Percentiles rank a stretch among this genome's conserved stretches.
Evolutionary conservation across 2,888 invertebrate genomes (phyloP).

Genomic region (Callinectes sapidus): DNA sequence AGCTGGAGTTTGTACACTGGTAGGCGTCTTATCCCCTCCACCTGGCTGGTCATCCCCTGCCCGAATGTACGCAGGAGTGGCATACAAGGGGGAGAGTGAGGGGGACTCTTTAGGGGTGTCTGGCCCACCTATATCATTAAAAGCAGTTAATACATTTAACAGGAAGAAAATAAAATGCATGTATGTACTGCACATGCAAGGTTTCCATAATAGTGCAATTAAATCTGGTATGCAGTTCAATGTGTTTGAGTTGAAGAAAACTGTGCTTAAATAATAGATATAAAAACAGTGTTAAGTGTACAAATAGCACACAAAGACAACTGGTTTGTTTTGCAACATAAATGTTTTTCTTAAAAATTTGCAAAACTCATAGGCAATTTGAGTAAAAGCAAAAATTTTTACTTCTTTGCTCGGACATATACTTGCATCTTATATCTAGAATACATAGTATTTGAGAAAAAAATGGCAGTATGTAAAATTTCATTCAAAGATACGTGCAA

Average conservation of each 20-base stretch:
- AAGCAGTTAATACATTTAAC: background rate
- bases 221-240: background rate
- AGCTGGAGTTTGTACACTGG: constrained; percentile 43
- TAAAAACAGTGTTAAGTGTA: background rate
- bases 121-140: constrained; percentile 50
- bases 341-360: background rate
- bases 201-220: background rate
- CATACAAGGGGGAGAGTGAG: constrained; percentile 64
- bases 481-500: background rate
- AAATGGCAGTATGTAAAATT: background rate
- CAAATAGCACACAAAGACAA: background rate
- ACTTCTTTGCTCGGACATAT: background rate
- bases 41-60: constrained; percentile 46
- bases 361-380: background rate
- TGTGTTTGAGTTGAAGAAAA: background rate
- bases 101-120: constrained; percentile 65
- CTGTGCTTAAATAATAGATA: background rate
- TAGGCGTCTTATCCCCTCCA: constrained; percentile 57
- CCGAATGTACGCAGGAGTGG: constrained; percentile 52
- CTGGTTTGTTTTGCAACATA: background rate
- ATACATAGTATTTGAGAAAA: background rate
- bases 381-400: background rate
- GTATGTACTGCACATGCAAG: background rate
- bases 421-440: background rate
- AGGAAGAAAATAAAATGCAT: background rate